Percentiles rank a stretch among this genome's conserved stretches.
These are phyloP conservation scores for Semotilus atromaculatus DNA, from an alignment of 2,797 vertebrate genomes.

Conservation along the genomic window DNA sequence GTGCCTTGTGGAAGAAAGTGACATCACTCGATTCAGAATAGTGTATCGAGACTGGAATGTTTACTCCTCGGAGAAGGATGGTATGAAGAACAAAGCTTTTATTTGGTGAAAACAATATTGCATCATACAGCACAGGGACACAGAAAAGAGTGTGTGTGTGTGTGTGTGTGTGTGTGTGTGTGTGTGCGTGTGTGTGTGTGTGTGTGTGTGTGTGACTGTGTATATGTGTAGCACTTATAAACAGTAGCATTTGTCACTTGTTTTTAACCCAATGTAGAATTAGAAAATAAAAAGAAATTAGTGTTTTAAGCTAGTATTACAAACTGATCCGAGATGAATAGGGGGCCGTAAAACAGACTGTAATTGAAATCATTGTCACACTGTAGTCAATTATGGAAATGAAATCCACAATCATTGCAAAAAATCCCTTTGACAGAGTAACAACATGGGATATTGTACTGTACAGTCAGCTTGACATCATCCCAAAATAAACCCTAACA, in stretches of 20 bases:
- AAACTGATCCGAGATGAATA: neutral
- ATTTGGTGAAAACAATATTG: slow-evolving; percentile 40
- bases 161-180: no score
- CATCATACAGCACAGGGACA: slow-evolving; percentile 40
- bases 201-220: no score
- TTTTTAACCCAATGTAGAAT: neutral
- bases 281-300: neutral
- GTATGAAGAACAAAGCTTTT: slow-evolving; percentile 34
- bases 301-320: neutral
- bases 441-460: slow-evolving; percentile 6
- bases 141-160: neutral
- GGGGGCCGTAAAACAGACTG: neutral
- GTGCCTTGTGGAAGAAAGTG: slow-evolving; percentile 6
- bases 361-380: neutral
- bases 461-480: neutral
- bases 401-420: slow-evolving; percentile 20
- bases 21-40: neutral
- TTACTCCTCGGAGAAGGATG: slow-evolving; percentile 29
- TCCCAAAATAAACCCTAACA: neutral
- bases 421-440: slow-evolving; percentile 21
- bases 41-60: slow-evolving; percentile 29
- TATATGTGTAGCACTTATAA: neutral
- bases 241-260: neutral
- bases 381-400: slow-evolving; percentile 22
- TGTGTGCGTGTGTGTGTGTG: neutral